Base-by-base conservation (phyloP, 2,797 vertebrate species). In the Poliocrania exsul region DNA sequence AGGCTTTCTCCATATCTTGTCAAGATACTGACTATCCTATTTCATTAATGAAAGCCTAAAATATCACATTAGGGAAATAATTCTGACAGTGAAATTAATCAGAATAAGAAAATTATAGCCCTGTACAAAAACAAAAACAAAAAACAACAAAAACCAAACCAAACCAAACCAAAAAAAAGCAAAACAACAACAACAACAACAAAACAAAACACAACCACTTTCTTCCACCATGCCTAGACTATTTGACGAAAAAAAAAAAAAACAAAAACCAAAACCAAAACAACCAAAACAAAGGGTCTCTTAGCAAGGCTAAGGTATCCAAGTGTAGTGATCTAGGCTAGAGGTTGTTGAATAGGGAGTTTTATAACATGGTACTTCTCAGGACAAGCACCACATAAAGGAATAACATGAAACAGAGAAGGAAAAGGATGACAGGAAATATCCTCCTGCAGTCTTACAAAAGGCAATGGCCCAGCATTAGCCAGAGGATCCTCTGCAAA, bases 301-400 rank as follows among this genome's bases (percentile, higher is more conserved):
- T 72, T 64, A 87, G n/a, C 8, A 61, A 67, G 60, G n/a, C 23
- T 51, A 46, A 54, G 2, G 9, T 2, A 3, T 62, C 28, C 53
- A 28, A 47, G 26, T 18, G 42, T 7, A 51, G 11, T 66, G 51
- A 72, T 20, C 23, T 87, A 19, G 13, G 13, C 14, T 64, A 33
- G 8, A 0, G 0, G 3, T 17, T 54, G 44, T 23, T 54, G 31
- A 65, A 44, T 9, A 47, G 6, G 12, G 17, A 62, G 35, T 5
- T 56, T 33, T 54, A 29, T n/a, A 58, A 42, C 38, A 56, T 4
- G 16, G 23, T 21, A 62, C 6, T 66, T 78, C 10, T 37, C 12
- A 13, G 17, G 16, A 46, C 3, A 7, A 71, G 35, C 26, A 72
- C 21, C 7, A 8, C 26, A 42, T 38, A 33, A 81, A 83, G 23